Base-by-base conservation (phyloP, 2,888 invertebrate species). In the Aphodius granarius region DNA sequence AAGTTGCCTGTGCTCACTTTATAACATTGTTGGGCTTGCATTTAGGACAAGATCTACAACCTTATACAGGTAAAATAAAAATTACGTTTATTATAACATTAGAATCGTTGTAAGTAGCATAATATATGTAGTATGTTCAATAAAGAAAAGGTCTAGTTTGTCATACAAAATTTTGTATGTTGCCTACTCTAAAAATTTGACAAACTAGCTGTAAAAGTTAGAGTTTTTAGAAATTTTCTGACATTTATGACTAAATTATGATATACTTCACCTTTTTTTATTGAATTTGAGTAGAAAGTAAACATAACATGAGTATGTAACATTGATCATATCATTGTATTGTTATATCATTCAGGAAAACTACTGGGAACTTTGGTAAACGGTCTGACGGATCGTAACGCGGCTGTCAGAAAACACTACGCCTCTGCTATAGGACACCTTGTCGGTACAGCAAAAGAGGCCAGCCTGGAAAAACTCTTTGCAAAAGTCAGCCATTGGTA, bases 361-460 rank as follows among this genome's bases (percentile, higher is more conserved):
- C 83, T 93, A 68, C 85, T 93, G 80, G 88, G 89, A 19, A 90
- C 90, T 9, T 87, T 96, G 73, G 89, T 96, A 63, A 92, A 92
- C 80, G 96, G 96, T 0, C 89, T 97, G 17, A 92, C 93, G 70
- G 97, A 98, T 86, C 91, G 96, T 76, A 97, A 97, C 84, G 89
- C 92, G 0, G 93, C 94, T 0, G 92, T 97, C 0, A 90, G 96
- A 81, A 96, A 95, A 87, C 93, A 94, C 79, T 95, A 94, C 85
- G 94, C 97, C 0, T 91, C 91, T 74, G 93, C 96, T 17, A 91
- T 97, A 77, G 97, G 97, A 0, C 94, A 96, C 83, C 89, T 97
- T 4, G 93, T 95, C 6, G 92, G 93, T 16, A 90, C 91, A 77
- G 96, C 96, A 62, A 97, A 97, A 89, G 94, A 91, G 78, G 89